Conservation (phyloP, 2,888 invertebrate genomes). For the Fragum whitleyi region DNA sequence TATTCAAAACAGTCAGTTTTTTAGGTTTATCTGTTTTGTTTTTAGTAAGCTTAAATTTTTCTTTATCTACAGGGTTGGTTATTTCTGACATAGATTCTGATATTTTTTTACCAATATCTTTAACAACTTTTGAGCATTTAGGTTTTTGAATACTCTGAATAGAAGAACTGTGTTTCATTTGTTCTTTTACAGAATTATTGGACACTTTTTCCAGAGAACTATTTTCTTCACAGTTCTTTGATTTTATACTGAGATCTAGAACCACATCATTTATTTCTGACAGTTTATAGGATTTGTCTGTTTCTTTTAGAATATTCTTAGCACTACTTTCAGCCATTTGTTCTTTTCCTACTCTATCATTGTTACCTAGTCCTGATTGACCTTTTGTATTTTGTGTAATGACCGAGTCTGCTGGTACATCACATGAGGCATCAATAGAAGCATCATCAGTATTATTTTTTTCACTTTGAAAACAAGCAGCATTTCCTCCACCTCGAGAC, state of each 20-base stretch:
- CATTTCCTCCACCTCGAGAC: slow-evolving; percentile 15
- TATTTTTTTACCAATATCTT: too few relatives aligned
- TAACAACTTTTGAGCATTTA: too few relatives aligned
- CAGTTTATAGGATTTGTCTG: not conserved
- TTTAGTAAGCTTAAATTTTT: not conserved
- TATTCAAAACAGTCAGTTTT: not conserved
- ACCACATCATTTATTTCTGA: not conserved
- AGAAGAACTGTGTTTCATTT: too few relatives aligned
- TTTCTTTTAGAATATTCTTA: not conserved
- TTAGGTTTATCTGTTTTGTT: not conserved
- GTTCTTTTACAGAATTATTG: too few relatives aligned
- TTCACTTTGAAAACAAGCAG: slow-evolving; percentile 16
- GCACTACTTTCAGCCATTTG: not conserved
- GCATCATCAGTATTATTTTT: not conserved
- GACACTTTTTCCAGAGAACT: too few relatives aligned
- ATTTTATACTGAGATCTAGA: slow-evolving; percentile 6
- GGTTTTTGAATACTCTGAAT: too few relatives aligned
- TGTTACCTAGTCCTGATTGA: not conserved
- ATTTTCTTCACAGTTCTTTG: not conserved
- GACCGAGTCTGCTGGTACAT: not conserved
- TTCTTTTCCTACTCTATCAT: not conserved
- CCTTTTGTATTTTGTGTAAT: too few relatives aligned
- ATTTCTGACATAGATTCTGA: not conserved
- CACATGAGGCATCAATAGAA: not conserved
- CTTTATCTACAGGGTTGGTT: not conserved